Percentiles rank a stretch among this genome's conserved stretches.
Evolutionary conservation across 2,888 invertebrate species (phyloP).

Genomic region (Acheta domesticus): DNA sequence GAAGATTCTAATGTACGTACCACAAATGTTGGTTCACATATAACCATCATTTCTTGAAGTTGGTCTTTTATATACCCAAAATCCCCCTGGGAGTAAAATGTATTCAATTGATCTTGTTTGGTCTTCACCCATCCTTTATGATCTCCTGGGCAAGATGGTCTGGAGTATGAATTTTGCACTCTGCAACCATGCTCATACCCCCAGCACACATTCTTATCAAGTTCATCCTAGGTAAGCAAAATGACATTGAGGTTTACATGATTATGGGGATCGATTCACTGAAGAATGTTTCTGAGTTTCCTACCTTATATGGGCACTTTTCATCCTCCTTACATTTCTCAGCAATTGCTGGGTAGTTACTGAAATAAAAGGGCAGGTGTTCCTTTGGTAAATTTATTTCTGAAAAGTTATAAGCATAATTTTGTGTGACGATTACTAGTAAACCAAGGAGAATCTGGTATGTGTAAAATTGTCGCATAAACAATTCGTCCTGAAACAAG

Average conservation of each 20-base stretch:
- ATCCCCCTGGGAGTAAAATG: conserved; percentile 90
- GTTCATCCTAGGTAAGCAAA: conserved; percentile 46
- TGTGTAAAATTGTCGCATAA: not conserved
- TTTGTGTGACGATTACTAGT: not conserved
- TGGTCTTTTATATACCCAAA: conserved; percentile 72
- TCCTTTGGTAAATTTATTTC: conserved; percentile 63
- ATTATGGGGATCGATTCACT: not conserved
- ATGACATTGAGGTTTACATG: no score
- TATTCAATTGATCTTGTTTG: conserved; percentile 75
- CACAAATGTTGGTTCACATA: conserved; percentile 55
- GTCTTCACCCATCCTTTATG: conserved; percentile 81
- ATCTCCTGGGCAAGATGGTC: conserved; percentile 74
- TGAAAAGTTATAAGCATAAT: conserved; percentile 35
- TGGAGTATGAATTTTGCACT: conserved; percentile 60
- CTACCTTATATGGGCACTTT: conserved; percentile 60
- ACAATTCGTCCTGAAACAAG: not conserved
- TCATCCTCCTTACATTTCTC: conserved; percentile 57
- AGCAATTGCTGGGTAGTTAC: conserved; percentile 62
- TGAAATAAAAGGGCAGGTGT: conserved; percentile 72
- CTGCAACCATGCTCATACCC: conserved; percentile 75
- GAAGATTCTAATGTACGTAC: conserved; percentile 43
- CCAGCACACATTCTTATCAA: conserved; percentile 65
- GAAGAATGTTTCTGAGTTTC: conserved; percentile 18
- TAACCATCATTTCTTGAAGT: conserved; percentile 51
- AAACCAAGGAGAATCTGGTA: no score